These are phyloP conservation scores for Cerastoderma edule DNA, from an alignment of 2,888 invertebrate genomes.

Conservation along the genomic window DNA sequence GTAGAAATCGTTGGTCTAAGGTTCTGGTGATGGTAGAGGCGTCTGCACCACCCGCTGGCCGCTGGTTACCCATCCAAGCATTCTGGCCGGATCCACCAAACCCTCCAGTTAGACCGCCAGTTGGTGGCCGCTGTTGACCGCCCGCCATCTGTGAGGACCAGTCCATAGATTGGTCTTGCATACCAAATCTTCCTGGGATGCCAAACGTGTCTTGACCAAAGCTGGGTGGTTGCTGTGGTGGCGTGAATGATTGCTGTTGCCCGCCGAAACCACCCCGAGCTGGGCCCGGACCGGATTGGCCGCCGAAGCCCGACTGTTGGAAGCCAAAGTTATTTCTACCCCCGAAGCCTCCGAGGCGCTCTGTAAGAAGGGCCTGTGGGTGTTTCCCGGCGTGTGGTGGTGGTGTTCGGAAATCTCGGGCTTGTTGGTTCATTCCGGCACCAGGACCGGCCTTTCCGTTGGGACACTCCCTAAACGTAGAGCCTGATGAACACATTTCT, in stretches of 20 bases:
- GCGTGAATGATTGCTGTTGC: too few relatives aligned
- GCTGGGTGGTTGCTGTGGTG: too few relatives aligned
- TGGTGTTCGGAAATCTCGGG: background rate
- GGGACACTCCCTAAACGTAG: background rate
- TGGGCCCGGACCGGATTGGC: background rate
- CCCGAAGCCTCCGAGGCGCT: slow-evolving; percentile 9
- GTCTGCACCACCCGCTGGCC: too few relatives aligned
- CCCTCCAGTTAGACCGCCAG: too few relatives aligned
- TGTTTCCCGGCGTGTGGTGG: slow-evolving; percentile 13
- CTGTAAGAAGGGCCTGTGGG: slow-evolving; percentile 16
- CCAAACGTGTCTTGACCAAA: too few relatives aligned
- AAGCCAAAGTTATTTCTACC: background rate
- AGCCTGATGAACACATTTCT: background rate
- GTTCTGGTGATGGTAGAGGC: too few relatives aligned
- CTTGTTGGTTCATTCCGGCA: background rate
- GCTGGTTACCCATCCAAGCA: too few relatives aligned
- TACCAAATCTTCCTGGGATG: too few relatives aligned
- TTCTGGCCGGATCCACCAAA: too few relatives aligned
- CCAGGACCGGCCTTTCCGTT: background rate
- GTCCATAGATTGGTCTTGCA: too few relatives aligned
- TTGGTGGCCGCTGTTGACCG: too few relatives aligned
- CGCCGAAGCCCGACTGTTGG: background rate
- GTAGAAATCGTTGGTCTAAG: slow-evolving; percentile 14
- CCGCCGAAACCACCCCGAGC: background rate
- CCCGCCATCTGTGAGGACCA: too few relatives aligned